Conservation (phyloP, 2,888 invertebrate genomes). For the Campopleginae sp. region DNA sequence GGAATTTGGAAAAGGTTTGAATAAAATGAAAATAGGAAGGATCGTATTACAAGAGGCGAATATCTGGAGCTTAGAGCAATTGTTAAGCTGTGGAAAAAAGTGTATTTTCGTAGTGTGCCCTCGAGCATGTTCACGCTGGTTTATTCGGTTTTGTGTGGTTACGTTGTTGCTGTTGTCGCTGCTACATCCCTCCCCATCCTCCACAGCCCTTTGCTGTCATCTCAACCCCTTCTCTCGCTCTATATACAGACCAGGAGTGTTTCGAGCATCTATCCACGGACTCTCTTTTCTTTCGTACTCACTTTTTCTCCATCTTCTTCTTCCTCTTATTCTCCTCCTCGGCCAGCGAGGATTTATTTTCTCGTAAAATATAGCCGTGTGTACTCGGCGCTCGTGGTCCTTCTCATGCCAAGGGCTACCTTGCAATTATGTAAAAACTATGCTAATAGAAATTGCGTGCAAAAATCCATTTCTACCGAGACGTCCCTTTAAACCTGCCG, state of each 20-base stretch:
- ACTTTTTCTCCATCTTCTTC: slow-evolving; percentile 29
- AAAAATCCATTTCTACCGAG: slow-evolving; percentile 79
- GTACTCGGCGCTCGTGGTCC: slow-evolving; percentile 66
- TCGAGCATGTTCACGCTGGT: slow-evolving; percentile 63
- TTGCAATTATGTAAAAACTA: slow-evolving; percentile 82
- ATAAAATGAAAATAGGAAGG: slow-evolving; percentile 32
- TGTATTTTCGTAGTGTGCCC: slow-evolving; percentile 47
- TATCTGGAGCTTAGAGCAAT: slow-evolving; percentile 36
- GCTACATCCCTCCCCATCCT: slow-evolving; percentile 28
- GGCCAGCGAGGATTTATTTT: slow-evolving; percentile 75
- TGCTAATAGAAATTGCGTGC: slow-evolving; percentile 82
- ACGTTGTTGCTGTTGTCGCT: slow-evolving; percentile 50
- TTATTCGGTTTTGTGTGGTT: slow-evolving; percentile 50
- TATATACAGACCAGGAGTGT: slow-evolving; percentile 20
- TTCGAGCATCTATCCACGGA: slow-evolving; percentile 37
- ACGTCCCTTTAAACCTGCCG: slow-evolving; percentile 34
- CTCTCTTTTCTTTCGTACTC: slow-evolving; percentile 36
- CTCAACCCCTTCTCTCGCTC: slow-evolving; percentile 21
- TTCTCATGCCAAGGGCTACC: slow-evolving; percentile 64
- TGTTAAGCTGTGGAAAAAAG: slow-evolving; percentile 44
- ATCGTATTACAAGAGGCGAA: slow-evolving; percentile 59
- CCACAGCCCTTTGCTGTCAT: slow-evolving; percentile 7
- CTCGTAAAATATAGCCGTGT: slow-evolving; percentile 75
- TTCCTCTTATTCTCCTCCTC: slow-evolving; percentile 65
- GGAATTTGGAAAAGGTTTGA: slow-evolving; percentile 12